Evolutionary conservation across 2,797 vertebrate species (phyloP).

Genomic region (Enteromius unitaeniatus): DNA sequence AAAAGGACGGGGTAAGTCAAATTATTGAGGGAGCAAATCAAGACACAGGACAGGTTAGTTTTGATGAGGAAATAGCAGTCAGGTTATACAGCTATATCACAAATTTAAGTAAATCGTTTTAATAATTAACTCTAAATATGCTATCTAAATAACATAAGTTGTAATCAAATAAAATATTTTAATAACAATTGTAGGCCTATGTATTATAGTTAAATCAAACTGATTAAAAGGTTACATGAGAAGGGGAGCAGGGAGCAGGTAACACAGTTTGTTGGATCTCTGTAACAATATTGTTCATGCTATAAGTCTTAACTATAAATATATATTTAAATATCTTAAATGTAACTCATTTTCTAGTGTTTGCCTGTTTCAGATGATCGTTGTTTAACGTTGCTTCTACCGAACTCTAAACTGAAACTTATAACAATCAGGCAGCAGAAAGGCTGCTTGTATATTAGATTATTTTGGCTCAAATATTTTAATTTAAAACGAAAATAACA

Average conservation of each 20-base stretch:
- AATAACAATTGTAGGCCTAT: neutral
- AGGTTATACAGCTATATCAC: neutral
- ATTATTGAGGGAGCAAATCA: slow-evolving; percentile 6
- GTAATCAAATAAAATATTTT: neutral
- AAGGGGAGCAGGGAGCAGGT: neutral
- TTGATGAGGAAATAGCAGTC: neutral
- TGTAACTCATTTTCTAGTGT: neutral
- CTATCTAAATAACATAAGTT: neutral
- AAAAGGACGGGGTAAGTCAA: slow-evolving; percentile 20
- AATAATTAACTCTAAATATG: neutral
- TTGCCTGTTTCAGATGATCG: neutral
- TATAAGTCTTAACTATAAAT: neutral
- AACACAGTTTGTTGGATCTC: neutral
- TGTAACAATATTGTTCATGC: neutral
- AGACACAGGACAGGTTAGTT: neutral
- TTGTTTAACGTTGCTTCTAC: neutral
- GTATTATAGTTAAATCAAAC: neutral
- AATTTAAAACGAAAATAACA: neutral
- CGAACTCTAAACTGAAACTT: neutral
- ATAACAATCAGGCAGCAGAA: neutral
- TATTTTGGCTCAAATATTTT: neutral
- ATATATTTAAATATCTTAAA: neutral
- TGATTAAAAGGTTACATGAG: neutral
- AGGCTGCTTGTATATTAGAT: no score
- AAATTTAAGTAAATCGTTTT: neutral